A percentile compares a stretch with the other conserved stretches of the same genome.
Conservation (phyloP, 1,140 invertebrate species). For the Nasonia vitripennis region DNA sequence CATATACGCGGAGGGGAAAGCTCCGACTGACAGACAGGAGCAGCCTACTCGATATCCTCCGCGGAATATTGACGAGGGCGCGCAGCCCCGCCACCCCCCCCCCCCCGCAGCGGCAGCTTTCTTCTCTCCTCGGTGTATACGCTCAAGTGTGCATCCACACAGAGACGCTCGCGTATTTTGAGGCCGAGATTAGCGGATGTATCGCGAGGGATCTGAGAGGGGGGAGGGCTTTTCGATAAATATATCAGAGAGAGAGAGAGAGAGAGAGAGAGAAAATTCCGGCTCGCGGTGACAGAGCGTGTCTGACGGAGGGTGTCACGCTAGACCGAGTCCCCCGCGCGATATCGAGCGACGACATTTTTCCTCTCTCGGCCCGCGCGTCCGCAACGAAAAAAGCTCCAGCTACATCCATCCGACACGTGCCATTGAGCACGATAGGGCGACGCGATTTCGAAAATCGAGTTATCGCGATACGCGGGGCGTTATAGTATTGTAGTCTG, state of each 20-base stretch:
- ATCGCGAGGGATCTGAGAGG: slow-evolving; percentile 1
- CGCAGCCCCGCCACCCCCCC: neutral
- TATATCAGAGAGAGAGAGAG: neutral
- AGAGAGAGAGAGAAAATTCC: slow-evolving; percentile 54
- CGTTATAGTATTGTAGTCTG: too few relatives aligned
- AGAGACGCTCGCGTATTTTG: neutral
- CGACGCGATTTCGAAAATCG: slow-evolving; percentile 69
- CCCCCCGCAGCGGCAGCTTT: neutral
- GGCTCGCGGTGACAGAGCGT: slow-evolving; percentile 73
- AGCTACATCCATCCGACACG: slow-evolving; percentile 71
- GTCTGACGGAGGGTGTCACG: slow-evolving; percentile 72
- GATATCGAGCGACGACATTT: neutral
- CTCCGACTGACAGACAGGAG: slow-evolving; percentile 14
- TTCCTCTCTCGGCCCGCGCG: slow-evolving; percentile 17
- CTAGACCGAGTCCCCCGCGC: slow-evolving; percentile 7
- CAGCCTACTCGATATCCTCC: slow-evolving; percentile 9
- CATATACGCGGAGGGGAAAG: neutral
- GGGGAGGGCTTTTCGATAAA: neutral
- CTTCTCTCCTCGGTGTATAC: too few relatives aligned
- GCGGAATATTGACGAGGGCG: neutral
- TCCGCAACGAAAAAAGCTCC: slow-evolving; percentile 55
- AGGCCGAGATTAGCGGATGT: neutral
- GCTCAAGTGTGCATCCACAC: neutral
- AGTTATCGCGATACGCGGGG: slow-evolving; percentile 62
- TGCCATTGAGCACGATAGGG: slow-evolving; percentile 73